Percentiles rank a stretch among this genome's conserved stretches.
phyloP scores from a whole-genome alignment of 2,113 vertebrate species.

The Cryptomyrus ogoouensis region DNA sequence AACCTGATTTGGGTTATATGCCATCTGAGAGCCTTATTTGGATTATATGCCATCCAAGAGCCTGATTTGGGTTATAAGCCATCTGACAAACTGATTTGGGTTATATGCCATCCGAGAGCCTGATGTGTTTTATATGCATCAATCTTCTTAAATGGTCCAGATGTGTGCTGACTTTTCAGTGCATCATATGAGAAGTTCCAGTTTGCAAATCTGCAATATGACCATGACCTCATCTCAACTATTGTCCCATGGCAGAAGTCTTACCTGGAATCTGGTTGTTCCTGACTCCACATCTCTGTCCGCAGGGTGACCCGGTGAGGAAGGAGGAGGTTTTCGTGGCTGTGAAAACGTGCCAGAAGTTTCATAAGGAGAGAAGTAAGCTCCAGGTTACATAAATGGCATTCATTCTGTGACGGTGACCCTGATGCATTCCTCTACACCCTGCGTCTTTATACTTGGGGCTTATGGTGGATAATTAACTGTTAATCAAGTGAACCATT shows the following conservation, averaged over 20 bases:
- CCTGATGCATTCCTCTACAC: background rate
- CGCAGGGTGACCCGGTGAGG: slow-evolving; percentile 68
- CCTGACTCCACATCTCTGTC: slow-evolving; percentile 22
- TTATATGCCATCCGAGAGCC: background rate
- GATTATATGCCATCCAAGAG: no score
- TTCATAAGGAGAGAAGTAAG: slow-evolving; percentile 72
- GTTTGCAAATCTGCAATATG: background rate
- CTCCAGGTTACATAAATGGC: background rate
- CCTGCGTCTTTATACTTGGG: background rate
- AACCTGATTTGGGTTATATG: no score
- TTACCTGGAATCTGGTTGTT: background rate
- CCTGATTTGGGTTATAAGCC: no score
- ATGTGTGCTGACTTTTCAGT: background rate
- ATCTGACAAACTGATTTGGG: no score
- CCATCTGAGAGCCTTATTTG: no score
- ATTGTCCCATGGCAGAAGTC: background rate
- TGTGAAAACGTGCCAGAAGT: slow-evolving; percentile 86
- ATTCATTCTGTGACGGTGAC: background rate
- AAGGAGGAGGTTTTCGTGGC: slow-evolving; percentile 80
- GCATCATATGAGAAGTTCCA: background rate
- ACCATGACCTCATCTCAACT: background rate
- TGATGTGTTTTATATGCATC: background rate
- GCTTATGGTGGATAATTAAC: background rate
- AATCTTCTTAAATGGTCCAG: background rate
- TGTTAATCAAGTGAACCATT: background rate